Evolutionary conservation across 2,113 vertebrate genomes (phyloP).

Genomic region (Etheostoma cragini): DNA sequence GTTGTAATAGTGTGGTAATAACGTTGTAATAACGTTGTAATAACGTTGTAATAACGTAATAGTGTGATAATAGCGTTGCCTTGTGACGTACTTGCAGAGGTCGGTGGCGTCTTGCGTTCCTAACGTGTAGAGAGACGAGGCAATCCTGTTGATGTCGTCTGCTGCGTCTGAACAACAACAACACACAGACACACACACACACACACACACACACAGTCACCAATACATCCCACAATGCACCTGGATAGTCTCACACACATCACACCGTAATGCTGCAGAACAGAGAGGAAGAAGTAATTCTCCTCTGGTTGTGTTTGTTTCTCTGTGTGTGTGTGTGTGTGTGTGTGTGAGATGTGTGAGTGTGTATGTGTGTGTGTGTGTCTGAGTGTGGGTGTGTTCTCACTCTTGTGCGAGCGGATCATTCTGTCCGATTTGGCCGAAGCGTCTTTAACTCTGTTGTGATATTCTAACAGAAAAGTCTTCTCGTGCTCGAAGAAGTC

Average conservation of each 20-base stretch:
- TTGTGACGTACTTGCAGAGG: slow-evolving; percentile 97
- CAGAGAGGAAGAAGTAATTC: too few relatives aligned
- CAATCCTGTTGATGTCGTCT: slow-evolving; percentile 98
- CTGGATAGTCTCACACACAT: background rate
- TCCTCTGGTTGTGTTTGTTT: too few relatives aligned
- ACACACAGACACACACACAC: too few relatives aligned
- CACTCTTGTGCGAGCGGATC: slow-evolving; percentile 99
- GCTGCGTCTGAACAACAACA: slow-evolving; percentile 88
- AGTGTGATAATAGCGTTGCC: too few relatives aligned
- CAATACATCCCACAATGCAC: slow-evolving; percentile 21
- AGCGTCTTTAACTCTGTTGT: slow-evolving; percentile 97
- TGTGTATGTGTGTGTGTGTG: too few relatives aligned
- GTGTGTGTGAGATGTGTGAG: too few relatives aligned
- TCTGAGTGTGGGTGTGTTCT: slow-evolving; percentile 42
- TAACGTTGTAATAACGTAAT: too few relatives aligned
- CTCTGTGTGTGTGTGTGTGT: too few relatives aligned
- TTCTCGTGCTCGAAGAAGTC: slow-evolving; percentile 99
- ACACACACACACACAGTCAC: background rate
- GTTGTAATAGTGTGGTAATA: too few relatives aligned
- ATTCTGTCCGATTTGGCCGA: slow-evolving; percentile 97
- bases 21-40: too few relatives aligned
- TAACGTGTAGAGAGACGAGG: slow-evolving; percentile 94
- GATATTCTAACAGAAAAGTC: slow-evolving; percentile 98
- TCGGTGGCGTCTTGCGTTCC: slow-evolving; percentile 98
- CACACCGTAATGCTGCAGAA: too few relatives aligned